Evolutionary conservation across 1,140 invertebrate genomes (phyloP), one percentile per base, ranked within the genome.

Genomic region (Choristoneura fumiferana): DNA sequence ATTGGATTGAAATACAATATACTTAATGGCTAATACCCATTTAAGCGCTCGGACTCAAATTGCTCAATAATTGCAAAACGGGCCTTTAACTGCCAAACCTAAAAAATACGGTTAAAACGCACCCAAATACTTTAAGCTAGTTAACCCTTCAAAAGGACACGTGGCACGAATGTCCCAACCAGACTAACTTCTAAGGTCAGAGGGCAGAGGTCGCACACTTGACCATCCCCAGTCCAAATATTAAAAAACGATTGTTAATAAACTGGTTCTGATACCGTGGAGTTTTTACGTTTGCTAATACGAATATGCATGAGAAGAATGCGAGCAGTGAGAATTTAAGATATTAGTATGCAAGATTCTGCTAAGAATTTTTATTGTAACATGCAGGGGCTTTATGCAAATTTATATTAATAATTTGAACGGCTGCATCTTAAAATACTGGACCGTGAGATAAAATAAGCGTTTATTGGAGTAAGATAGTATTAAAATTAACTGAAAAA

Each of bases 141-240:
- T 49, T 49, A 49, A 49, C 43, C 43, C 43, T 49, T 49, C 43
- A 8, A 49, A 49, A 22, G 43, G 43, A 8, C 43, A 49, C 43
- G 43, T 49, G 43, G 17, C 43, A 15, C 18, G 1, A 49, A 49
- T 49, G 1, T 5, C 43, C 43, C 14, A 39, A 49, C 43, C 29
- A 17, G 18, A 15, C 43, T 8, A n/a, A 45, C 15, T 22, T 14
- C 38, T 49, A 49, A 49, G 43, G 22, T 13, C n/a, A 49, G 18
- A 49, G 22, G 43, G 17, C 43, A 49, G 18, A 49, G 43, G 43
- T 49, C 43, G 22, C 18, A 49, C 43, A 49, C 43, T 49, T 33
- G 43, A 22, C 43, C 43, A 22, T 45, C 43, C 43, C 43, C 43
- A 22, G 18, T 49, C 43, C 22, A 12, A 49, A 29, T 12, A 12